These are phyloP conservation scores for Sarcophaga peregrina DNA, from an alignment of 1,140 invertebrate genomes.

Conservation along the genomic window DNA sequence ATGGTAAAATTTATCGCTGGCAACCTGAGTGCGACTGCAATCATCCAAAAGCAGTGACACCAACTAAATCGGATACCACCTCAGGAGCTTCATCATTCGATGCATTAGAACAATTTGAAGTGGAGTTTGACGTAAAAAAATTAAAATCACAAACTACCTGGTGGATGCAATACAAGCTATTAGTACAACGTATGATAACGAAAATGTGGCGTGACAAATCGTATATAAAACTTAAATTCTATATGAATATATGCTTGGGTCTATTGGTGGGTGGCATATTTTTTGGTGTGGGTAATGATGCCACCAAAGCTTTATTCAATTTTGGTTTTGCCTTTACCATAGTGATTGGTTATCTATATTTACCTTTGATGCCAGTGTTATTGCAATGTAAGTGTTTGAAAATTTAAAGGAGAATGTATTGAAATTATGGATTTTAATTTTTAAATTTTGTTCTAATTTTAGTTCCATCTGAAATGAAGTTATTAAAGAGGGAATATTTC, in stretches of 20 bases:
- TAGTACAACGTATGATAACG: constrained; percentile 76
- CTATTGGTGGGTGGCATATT: constrained; percentile 77
- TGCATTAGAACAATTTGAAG: constrained; percentile 61
- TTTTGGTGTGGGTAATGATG: constrained; percentile 79
- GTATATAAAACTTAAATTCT: constrained; percentile 76
- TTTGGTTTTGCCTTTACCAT: constrained; percentile 85
- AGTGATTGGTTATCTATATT: constrained; percentile 80
- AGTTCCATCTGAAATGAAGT: constrained; percentile 90
- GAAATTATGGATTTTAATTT: not conserved
- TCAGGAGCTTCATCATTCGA: constrained; percentile 61
- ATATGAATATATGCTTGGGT: constrained; percentile 76
- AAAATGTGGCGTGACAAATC: constrained; percentile 79
- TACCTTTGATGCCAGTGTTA: constrained; percentile 82
- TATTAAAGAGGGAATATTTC: constrained; percentile 90
- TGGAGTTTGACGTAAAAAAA: constrained; percentile 64
- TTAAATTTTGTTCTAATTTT: constrained; percentile 60
- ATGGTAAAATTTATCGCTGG: constrained; percentile 71
- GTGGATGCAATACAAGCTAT: constrained; percentile 74
- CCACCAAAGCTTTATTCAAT: constrained; percentile 82
- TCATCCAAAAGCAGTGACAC: constrained; percentile 46
- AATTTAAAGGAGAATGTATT: not conserved
- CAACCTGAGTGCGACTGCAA: constrained; percentile 6
- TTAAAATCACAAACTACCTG: constrained; percentile 71
- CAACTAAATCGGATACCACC: constrained; percentile 60
- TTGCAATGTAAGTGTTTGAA: constrained; percentile 76